These are phyloP conservation scores for Chlorospingus flavigularis DNA, from an alignment of 2,797 vertebrate genomes.

Conservation along the genomic window DNA sequence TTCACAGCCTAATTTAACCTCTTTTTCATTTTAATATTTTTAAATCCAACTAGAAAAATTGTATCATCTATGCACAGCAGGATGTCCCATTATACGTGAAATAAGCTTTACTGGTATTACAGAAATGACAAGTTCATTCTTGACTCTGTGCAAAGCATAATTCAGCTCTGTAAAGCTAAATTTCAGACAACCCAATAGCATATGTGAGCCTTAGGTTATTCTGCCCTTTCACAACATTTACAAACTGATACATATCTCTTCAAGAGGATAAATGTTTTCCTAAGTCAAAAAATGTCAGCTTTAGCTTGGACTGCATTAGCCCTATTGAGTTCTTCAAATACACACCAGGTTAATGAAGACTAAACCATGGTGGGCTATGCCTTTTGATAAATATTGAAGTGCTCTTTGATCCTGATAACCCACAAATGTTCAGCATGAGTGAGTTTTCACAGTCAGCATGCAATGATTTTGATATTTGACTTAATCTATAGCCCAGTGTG, in stretches of 20 bases:
- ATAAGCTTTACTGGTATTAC: constrained; percentile 63
- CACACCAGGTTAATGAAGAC: constrained; percentile 73
- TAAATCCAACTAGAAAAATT: constrained; percentile 59
- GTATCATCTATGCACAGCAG: constrained; percentile 52
- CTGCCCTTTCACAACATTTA: constrained; percentile 76
- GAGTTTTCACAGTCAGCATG: constrained; percentile 71
- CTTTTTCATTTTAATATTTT: constrained; percentile 67
- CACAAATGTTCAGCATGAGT: constrained; percentile 76
- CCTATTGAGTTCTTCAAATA: constrained; percentile 75
- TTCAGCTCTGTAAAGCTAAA: constrained; percentile 19
- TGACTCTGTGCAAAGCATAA: constrained; percentile 59
- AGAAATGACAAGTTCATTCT: constrained; percentile 69
- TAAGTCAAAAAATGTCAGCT: constrained; percentile 69
- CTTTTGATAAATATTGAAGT: constrained; percentile 74
- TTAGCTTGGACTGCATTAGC: constrained; percentile 66
- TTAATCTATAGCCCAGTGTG: constrained; percentile 66
- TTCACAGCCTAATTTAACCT: constrained; percentile 52
- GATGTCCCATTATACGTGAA: constrained; percentile 58
- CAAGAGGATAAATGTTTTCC: constrained; percentile 74
- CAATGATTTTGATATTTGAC: constrained; percentile 75
- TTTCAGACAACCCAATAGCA: constrained; percentile 54
- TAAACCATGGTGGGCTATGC: constrained; percentile 66
- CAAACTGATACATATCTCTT: constrained; percentile 76
- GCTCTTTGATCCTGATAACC: constrained; percentile 79
- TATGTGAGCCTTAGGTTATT: constrained; percentile 70